These are phyloP conservation scores for Blera fallax DNA, from an alignment of 2,888 invertebrate genomes.

Conservation along the genomic window DNA sequence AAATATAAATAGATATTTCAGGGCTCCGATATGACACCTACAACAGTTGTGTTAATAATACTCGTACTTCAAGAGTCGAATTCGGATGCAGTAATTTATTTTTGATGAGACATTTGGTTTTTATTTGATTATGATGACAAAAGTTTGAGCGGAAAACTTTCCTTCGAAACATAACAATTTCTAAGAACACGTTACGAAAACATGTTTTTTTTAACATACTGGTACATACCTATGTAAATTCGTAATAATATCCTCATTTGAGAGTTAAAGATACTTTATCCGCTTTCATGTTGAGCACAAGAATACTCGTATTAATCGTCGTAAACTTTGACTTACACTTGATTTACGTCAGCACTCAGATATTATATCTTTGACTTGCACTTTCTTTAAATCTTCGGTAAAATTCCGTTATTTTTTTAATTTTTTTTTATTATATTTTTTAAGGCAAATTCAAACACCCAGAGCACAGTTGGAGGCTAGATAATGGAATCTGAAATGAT, in stretches of 20 bases:
- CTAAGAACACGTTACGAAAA: not conserved
- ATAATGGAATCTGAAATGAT: not conserved
- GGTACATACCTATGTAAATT: conserved; percentile 13
- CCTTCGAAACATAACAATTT: not conserved
- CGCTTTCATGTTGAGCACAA: conserved; percentile 1
- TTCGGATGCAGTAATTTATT: not conserved
- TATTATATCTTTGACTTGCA: not conserved
- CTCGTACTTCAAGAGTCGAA: not conserved
- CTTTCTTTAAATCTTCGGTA: not conserved
- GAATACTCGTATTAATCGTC: not conserved
- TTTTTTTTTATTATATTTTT: too few relatives aligned
- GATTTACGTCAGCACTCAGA: not conserved
- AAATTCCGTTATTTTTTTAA: conserved; percentile 2
- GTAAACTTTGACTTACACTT: not conserved
- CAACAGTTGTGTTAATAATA: conserved; percentile 21
- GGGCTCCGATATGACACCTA: not conserved
- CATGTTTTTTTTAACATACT: not conserved
- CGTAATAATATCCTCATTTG: conserved; percentile 18
- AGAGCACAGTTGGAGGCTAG: not conserved
- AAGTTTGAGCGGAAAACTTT: conserved; percentile 20
- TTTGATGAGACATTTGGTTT: conserved; percentile 51
- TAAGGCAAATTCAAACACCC: not conserved
- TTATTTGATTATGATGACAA: conserved; percentile 12
- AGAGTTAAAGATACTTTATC: conserved; percentile 5
- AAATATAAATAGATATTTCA: not conserved